These are phyloP conservation scores for Argyresthia albistria DNA, from an alignment of 2,888 invertebrate genomes.

Conservation along the genomic window DNA sequence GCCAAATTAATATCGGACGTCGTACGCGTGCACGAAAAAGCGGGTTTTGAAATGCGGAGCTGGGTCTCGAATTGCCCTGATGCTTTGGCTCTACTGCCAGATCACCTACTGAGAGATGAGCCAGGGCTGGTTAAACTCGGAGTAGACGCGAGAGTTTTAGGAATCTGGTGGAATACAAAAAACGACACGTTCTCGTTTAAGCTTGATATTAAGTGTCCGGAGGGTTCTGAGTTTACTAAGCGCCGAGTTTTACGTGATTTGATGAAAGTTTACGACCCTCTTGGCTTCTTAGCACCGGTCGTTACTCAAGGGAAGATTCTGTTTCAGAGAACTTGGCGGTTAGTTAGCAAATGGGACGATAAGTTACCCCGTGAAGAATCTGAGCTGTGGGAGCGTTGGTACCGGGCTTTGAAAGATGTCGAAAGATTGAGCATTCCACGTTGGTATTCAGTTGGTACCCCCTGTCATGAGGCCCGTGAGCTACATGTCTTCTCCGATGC, in stretches of 20 bases:
- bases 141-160: too few species aligned
- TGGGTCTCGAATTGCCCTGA: too few species aligned
- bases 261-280: background rate
- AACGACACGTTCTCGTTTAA: background rate
- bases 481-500: background rate
- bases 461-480: background rate
- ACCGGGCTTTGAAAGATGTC: too few species aligned
- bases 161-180: background rate
- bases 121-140: too few species aligned
- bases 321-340: background rate
- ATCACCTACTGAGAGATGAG: too few species aligned
- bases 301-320: background rate
- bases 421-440: background rate
- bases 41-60: background rate
- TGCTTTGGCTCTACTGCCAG: too few species aligned
- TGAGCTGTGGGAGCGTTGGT: too few species aligned
- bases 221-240: background rate
- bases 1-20: background rate
- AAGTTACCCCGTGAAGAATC: background rate
- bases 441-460: background rate
- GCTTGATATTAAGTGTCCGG: background rate
- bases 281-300: background rate
- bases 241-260: background rate
- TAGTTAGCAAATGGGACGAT: background rate
- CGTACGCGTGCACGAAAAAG: background rate